Conservation (phyloP, 2,888 invertebrate species). For the Nipponacmea schrenckii region DNA sequence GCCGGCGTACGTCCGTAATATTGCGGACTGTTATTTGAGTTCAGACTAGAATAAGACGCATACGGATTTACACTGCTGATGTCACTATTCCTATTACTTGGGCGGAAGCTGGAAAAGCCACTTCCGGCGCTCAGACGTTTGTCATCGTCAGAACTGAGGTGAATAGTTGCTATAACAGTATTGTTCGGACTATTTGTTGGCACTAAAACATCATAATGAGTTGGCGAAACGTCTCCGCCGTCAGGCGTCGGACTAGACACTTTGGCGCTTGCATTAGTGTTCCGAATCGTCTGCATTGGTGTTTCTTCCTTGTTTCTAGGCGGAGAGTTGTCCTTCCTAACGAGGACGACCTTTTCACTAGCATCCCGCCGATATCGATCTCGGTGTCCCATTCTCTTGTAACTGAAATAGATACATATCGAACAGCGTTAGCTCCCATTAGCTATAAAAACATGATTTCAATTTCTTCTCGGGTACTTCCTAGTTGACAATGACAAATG, state of each 20-base stretch:
- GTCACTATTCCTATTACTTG: constrained; percentile 21
- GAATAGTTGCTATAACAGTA: constrained; percentile 28
- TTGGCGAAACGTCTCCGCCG: constrained; percentile 20
- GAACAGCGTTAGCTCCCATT: too few relatives aligned
- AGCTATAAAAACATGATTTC: too few relatives aligned
- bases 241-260: constrained; percentile 27
- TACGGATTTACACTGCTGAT: constrained; percentile 13
- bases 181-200: neutral
- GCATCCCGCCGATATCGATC: constrained; percentile 25
- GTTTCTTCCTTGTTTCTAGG: constrained; percentile 23
- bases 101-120: constrained; percentile 29
- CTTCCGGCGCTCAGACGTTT: constrained; percentile 25
- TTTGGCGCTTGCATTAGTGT: too few relatives aligned
- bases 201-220: constrained; percentile 10
- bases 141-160: constrained; percentile 25
- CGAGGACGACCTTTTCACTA: constrained; percentile 33
- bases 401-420: constrained; percentile 22
- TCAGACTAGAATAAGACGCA: constrained; percentile 13
- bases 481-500: too few relatives aligned
- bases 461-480: too few relatives aligned
- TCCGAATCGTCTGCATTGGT: too few relatives aligned
- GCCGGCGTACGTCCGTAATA: constrained; percentile 8
- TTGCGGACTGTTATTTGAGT: constrained; percentile 14
- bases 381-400: constrained; percentile 29
- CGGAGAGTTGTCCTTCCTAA: constrained; percentile 31